Evolutionary conservation across 1,140 invertebrate genomes (phyloP).

Genomic region (Periplaneta americana): DNA sequence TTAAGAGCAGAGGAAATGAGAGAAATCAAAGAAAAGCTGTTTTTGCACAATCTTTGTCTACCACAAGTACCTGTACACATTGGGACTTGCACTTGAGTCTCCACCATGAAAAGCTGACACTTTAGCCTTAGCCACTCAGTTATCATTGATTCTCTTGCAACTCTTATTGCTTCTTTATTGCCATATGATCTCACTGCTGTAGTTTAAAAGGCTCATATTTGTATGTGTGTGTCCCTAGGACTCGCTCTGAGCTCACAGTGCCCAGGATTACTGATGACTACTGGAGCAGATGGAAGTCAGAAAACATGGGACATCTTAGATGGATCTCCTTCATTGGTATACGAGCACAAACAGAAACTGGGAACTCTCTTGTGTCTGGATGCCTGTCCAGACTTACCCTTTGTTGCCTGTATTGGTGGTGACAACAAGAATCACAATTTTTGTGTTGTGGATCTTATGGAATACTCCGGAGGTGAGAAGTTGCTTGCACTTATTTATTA

Average conservation of each 20-base stretch:
- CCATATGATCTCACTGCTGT: neutral
- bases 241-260: constrained; percentile 60
- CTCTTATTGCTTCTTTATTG: constrained; percentile 9
- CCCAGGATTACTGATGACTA: constrained; percentile 63
- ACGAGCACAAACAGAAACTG: constrained; percentile 55
- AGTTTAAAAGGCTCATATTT: neutral
- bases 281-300: constrained; percentile 63
- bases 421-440: constrained; percentile 76
- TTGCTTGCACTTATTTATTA: too few relatives aligned
- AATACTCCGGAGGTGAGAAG: constrained; percentile 54
- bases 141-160: constrained; percentile 30
- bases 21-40: too few relatives aligned
- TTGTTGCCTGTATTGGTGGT: constrained; percentile 73
- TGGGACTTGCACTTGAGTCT: neutral
- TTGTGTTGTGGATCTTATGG: constrained; percentile 65
- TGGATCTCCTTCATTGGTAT: constrained; percentile 39
- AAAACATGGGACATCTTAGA: constrained; percentile 71
- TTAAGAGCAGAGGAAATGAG: too few relatives aligned
- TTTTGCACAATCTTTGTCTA: neutral
- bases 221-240: constrained; percentile 39
- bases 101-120: neutral
- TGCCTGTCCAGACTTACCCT: constrained; percentile 73
- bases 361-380: constrained; percentile 68
- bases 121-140: constrained; percentile 26
- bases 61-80: neutral